These are phyloP conservation scores for Schizotus pectinicornis DNA, from an alignment of 2,888 invertebrate species.

Conservation along the genomic window DNA sequence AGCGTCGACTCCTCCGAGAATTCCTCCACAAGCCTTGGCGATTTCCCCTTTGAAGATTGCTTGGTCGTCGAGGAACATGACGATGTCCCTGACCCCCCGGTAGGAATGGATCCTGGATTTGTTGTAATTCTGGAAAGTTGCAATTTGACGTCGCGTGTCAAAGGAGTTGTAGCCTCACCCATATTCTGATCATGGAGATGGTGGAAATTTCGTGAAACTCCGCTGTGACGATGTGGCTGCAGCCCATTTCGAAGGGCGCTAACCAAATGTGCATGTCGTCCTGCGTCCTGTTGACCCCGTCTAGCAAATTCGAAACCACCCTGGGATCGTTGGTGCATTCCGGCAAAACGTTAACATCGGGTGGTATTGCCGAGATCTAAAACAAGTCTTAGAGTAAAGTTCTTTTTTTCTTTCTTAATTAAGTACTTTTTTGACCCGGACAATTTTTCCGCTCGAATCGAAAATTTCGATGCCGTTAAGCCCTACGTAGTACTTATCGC, in stretches of 20 bases:
- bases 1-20: slow-evolving; percentile 71
- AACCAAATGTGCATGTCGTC: slow-evolving; percentile 83
- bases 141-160: not conserved
- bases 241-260: slow-evolving; percentile 67
- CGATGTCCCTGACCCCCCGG: slow-evolving; percentile 75
- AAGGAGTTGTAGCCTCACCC: slow-evolving; percentile 41
- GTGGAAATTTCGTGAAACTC: slow-evolving; percentile 59
- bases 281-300: slow-evolving; percentile 74
- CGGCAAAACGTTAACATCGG: slow-evolving; percentile 69
- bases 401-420: no score
- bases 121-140: slow-evolving; percentile 77
- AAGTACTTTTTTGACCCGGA: slow-evolving; percentile 67
- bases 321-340: slow-evolving; percentile 70
- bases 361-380: slow-evolving; percentile 63
- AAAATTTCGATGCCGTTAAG: slow-evolving; percentile 81
- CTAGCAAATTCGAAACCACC: slow-evolving; percentile 69
- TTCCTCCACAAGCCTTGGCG: slow-evolving; percentile 76
- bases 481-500: slow-evolving; percentile 79
- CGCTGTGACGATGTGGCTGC: slow-evolving; percentile 67
- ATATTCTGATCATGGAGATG: slow-evolving; percentile 52
- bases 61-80: slow-evolving; percentile 71
- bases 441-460: slow-evolving; percentile 66
- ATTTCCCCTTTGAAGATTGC: slow-evolving; percentile 83
- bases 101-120: slow-evolving; percentile 85
- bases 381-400: not conserved